Evolutionary conservation across 2,113 vertebrate species (phyloP).

Genomic region (Gallinago media): DNA sequence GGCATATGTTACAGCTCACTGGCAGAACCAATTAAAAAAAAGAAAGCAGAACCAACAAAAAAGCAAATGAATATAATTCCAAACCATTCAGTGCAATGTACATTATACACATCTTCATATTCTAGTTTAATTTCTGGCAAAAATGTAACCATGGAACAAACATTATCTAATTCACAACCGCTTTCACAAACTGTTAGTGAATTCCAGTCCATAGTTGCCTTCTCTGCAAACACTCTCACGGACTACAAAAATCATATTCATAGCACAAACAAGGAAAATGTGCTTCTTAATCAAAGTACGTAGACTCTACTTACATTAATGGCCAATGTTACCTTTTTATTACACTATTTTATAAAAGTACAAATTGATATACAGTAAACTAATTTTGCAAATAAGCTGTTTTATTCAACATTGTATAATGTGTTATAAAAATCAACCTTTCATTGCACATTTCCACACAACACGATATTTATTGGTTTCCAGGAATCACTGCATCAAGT

Average conservation of each 20-base stretch:
- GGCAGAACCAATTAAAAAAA: conserved; percentile 30
- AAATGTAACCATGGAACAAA: not conserved
- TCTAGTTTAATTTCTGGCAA: conserved; percentile 47
- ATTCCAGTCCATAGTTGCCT: not conserved
- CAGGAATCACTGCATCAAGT: conserved; percentile 10
- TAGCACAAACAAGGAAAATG: conserved; percentile 25
- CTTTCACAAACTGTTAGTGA: not conserved
- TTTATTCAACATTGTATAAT: conserved; percentile 18
- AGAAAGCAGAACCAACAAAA: conserved; percentile 26
- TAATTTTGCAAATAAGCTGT: conserved; percentile 38
- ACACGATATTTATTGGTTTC: conserved; percentile 37
- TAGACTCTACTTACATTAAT: conserved; percentile 10
- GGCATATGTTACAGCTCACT: conserved; percentile 24
- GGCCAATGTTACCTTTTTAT: conserved; percentile 19
- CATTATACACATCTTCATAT: conserved; percentile 36
- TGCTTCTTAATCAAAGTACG: conserved; percentile 24
- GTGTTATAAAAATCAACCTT: conserved; percentile 64
- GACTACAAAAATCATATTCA: not conserved
- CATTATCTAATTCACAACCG: not conserved
- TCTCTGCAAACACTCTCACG: not conserved
- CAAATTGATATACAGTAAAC: conserved; percentile 44
- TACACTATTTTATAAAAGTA: conserved; percentile 36
- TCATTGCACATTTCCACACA: conserved; percentile 64
- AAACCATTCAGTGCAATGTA: conserved; percentile 34
- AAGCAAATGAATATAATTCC: not conserved